A percentile compares a stretch with the other conserved stretches of the same genome.
Evolutionary conservation across 2,888 invertebrate species (phyloP).

Genomic region (Xestia c-nigrum): DNA sequence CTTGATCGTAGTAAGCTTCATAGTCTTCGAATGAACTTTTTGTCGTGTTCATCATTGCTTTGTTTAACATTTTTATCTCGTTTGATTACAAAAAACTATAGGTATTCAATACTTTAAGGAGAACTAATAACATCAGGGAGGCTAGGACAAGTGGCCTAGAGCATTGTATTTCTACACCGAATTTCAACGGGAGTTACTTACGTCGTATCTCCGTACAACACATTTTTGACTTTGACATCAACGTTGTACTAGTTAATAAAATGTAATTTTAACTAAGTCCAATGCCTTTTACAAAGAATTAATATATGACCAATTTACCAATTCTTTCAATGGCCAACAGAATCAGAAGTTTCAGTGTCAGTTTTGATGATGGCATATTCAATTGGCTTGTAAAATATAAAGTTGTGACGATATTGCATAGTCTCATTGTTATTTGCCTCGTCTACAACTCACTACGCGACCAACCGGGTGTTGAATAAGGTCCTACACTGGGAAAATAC

Average conservation of each 20-base stretch:
- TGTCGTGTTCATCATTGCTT: background rate
- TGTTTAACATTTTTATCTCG: background rate
- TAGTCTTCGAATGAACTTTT: background rate
- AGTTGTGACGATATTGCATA: background rate
- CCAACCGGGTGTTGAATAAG: background rate
- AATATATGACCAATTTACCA: background rate
- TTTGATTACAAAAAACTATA: background rate
- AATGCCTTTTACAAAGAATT: background rate
- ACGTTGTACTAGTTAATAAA: background rate
- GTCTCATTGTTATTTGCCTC: background rate
- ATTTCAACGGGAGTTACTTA: background rate
- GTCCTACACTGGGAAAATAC: background rate
- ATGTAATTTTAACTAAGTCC: background rate
- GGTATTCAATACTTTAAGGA: background rate
- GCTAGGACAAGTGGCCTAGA: background rate
- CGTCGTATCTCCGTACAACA: background rate
- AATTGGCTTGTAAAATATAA: background rate
- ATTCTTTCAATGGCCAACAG: no score
- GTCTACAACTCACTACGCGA: background rate
- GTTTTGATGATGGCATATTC: background rate
- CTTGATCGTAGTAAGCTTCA: background rate
- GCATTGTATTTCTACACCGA: background rate
- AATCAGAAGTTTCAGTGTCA: background rate
- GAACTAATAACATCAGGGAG: background rate
- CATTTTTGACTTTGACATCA: background rate